Base-by-base conservation (phyloP, 2,888 invertebrate genomes). In the Drosophila heteroneura region DNA sequence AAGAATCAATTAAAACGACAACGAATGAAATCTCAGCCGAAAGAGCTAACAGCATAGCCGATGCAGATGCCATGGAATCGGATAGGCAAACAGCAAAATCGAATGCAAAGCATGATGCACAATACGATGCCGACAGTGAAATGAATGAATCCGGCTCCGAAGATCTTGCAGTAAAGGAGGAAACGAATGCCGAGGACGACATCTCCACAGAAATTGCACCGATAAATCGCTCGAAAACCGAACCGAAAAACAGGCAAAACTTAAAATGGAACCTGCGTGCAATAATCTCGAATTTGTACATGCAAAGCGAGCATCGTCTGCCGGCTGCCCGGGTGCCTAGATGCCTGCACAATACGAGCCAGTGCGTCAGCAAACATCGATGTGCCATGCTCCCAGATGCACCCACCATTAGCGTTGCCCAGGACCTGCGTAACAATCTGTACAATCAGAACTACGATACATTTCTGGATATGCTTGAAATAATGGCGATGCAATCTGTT, bases 361-460 rank as follows among this genome's bases (percentile, higher is more conserved):
- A 83, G 32, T 93, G 93, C 37, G 89, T 91, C 7, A 86, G 82
- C 9, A 79, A 89, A 32, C 93, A 93, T 64, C 92, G 91, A 32
- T 89, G 90, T 56, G 81, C 92, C 9, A 80, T 87, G 39, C 68
- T 87, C 0, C 93, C 92, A 0, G 82, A 89, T 61, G 78, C 85
- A 0, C 91, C 92, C 0, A 87, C 77, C 39, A 74, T 84, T 0
- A 64, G 69, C 0, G 80, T 85, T 6, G 77, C 86, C 1, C 90
- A 86, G 63, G 81, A 88, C 0, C 66, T 93, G 10, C 85, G 91
- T 6, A 76, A 61, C 0, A 79, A 83, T 16, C 72, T 93, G 1
- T 81, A 91, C 33, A 90, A 89, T 5, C 85, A 92, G 54, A 83
- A 90, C 4, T 92, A 93, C 41, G 82, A 91, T 1, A 83, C 90